Evolutionary conservation across 30 jellyfish, hydroid and myxozoan genomes (phyloP), one percentile per base, ranked within the genome.

Genomic region (Chrysaora quinquecirrha): DNA sequence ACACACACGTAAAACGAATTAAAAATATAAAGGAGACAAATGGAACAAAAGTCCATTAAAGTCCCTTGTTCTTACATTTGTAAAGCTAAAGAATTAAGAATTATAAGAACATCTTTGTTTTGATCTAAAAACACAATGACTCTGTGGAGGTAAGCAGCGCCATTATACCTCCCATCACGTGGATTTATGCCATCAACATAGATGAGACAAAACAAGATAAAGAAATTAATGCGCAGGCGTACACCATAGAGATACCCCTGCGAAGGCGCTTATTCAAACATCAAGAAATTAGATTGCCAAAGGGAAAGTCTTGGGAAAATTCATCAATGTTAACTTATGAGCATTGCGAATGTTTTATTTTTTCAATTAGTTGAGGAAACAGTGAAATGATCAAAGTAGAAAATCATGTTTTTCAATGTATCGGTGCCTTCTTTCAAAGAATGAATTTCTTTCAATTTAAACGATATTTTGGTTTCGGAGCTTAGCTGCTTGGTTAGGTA

Each of bases 381-480:
- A n/a, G n/a, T n/a, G n/a, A n/a, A n/a, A n/a, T n/a, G n/a, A n/a
- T n/a, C n/a, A n/a, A n/a, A n/a, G n/a, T n/a, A n/a, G n/a, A n/a
- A n/a, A n/a, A n/a, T n/a, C n/a, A n/a, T n/a, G n/a, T n/a, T n/a
- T n/a, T n/a, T n/a, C n/a, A n/a, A n/a, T n/a, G n/a, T n/a, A 52
- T 52, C 68, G 68, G 68, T 52, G 27, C 27, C 4, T 19, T 52
- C 6, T 52, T 12, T 3, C 14, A 3, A 52, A 52, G 68, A 52
- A 52, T 10, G 24, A 10, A 25, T 25, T 52, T 20, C 68, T 3
- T 52, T 52, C 68, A 52, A 52, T 38, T 38, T 80, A 68, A 68
- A 77, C 92, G 63, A 82, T 82, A 82, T 82, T 69, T 71, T 69
- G 85, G 92, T 82, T 82, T 68, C 58, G 56, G 70, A 58, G 85